Base-by-base conservation (phyloP, 35 echinoderm and acorn worm genomes). In the Ophiothrix spiculata region DNA sequence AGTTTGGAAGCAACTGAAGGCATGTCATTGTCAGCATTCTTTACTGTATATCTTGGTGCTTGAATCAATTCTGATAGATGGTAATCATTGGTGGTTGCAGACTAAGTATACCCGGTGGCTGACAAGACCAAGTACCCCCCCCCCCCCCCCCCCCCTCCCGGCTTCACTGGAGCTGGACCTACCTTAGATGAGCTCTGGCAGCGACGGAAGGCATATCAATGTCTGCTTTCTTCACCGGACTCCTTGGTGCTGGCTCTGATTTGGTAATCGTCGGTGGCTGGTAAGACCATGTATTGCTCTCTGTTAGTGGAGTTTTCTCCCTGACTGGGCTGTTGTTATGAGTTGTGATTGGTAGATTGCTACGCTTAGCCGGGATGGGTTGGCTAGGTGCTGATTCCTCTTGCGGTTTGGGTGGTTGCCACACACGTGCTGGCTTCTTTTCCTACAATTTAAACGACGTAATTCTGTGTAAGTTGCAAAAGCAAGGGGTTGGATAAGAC, bases 381-480 rank as follows among this genome's bases (percentile, higher is more conserved):
- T 86, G 84, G 0, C 69, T 38, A 32, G 81, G 56, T 36, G 56
- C 46, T 6, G 56, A 1, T 31, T 92, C 90, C 39, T 91, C 89
- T 19, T 31, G 39, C 21, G 81, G 82, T 75, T 87, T 87, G 15
- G 84, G 90, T 3, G 84, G 90, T 63, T 92, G 76, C 90, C 90
- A 92, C 25, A 64, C 86, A 4, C 84, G 36, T 23, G 77, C 42
- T 25, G 77, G 14, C 45, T 46, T 76, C 77, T 86, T 92, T 36
- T 87, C 84, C 83, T 86, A n/a, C n/a, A n/a, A 29, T n/a, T n/a
- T n/a, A n/a, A n/a, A n/a, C n/a, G n/a, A n/a, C n/a, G n/a, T n/a
- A n/a, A n/a, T n/a, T n/a, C n/a, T n/a, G n/a, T n/a, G n/a, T n/a
- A n/a, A n/a, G n/a, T n/a, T n/a, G n/a, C n/a, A n/a, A n/a, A n/a